Conservation (phyloP, 2,888 invertebrate genomes). For the Elegia similella region DNA sequence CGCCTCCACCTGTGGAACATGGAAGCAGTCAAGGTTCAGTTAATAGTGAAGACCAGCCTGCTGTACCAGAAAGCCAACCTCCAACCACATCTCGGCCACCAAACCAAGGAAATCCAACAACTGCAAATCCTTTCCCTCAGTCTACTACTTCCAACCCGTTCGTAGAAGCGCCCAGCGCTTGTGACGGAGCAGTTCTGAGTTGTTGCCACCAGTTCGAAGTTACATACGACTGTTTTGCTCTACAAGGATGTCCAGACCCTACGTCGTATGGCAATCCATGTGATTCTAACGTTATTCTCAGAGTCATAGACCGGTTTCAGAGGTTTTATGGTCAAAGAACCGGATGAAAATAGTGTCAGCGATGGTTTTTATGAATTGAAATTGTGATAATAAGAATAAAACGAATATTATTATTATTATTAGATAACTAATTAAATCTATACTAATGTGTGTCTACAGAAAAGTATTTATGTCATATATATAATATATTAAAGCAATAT, state of each 20-base stretch:
- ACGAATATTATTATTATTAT: too few species aligned
- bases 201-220: slow-evolving; percentile 57
- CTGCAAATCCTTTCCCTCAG: slow-evolving; percentile 7
- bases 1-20: slow-evolving; percentile 54
- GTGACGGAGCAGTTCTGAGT: slow-evolving; percentile 58
- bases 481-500: too few species aligned
- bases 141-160: slow-evolving; percentile 15
- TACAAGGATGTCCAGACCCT: slow-evolving; percentile 70
- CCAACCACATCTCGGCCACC: slow-evolving; percentile 1
- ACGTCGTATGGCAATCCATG: slow-evolving; percentile 57
- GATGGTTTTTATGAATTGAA: background rate
- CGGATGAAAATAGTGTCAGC: slow-evolving; percentile 29
- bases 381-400: background rate
- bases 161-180: slow-evolving; percentile 37
- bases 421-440: too few species aligned
- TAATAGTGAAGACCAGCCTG: slow-evolving; percentile 13
- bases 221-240: slow-evolving; percentile 53
- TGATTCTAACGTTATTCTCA: slow-evolving; percentile 43
- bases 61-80: background rate
- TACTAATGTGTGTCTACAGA: too few species aligned
- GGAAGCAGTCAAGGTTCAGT: slow-evolving; percentile 44
- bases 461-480: too few species aligned
- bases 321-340: slow-evolving; percentile 47
- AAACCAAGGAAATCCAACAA: slow-evolving; percentile 13
- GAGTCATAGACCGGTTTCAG: slow-evolving; percentile 52